Percentiles rank a stretch among this genome's conserved stretches.
These are phyloP conservation scores for Knipowitschia caucasica DNA, from an alignment of 2,797 vertebrate genomes.

Conservation along the genomic window DNA sequence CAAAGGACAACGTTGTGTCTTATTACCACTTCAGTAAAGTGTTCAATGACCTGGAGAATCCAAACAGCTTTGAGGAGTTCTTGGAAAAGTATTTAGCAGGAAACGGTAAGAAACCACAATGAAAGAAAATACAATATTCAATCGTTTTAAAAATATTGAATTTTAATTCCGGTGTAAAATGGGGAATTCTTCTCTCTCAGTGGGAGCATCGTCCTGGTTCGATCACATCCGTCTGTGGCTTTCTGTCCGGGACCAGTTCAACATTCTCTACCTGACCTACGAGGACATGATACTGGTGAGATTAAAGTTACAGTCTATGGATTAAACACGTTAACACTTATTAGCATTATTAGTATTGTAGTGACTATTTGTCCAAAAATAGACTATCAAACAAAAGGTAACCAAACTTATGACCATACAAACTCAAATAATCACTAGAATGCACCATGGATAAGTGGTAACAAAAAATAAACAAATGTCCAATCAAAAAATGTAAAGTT, in stretches of 20 bases:
- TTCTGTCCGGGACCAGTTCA: conserved; percentile 47
- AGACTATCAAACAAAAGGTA: too few species aligned
- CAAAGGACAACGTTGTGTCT: conserved; percentile 58
- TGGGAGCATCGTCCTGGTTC: conserved; percentile 55
- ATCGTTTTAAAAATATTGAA: too few species aligned
- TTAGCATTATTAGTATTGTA: too few species aligned
- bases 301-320: too few species aligned
- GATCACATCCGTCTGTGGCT: conserved; percentile 61
- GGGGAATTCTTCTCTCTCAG: conserved; percentile 27
- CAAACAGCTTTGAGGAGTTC: conserved; percentile 49
- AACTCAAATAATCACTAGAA: too few species aligned
- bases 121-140: too few species aligned
- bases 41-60: conserved; percentile 26
- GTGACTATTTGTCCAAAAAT: too few species aligned
- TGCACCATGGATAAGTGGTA: too few species aligned
- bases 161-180: neutral
- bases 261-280: conserved; percentile 63
- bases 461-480: too few species aligned
- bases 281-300: conserved; percentile 66
- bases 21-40: conserved; percentile 55
- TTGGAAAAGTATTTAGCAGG: conserved; percentile 51
- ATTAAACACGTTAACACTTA: too few species aligned
- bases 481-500: too few species aligned
- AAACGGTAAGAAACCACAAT: conserved; percentile 41
- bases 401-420: too few species aligned